Percentiles rank a stretch among this genome's conserved stretches.
phyloP scores from a whole-genome alignment of 1,140 invertebrate species.

The Gonioctena quinquepunctata region DNA sequence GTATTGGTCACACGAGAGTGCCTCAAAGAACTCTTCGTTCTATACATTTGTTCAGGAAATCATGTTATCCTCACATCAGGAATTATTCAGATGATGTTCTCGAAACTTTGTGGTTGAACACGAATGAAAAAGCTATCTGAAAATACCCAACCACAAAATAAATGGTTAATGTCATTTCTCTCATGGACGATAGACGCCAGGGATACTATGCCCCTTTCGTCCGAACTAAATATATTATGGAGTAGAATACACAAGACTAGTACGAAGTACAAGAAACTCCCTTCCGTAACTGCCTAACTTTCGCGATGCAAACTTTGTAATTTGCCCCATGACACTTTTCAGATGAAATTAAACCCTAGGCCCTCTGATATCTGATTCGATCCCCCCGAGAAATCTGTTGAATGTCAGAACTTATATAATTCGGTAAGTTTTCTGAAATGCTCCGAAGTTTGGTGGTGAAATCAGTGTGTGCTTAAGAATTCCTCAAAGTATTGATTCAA shows the following conservation, averaged over 20 bases:
- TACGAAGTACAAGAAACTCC: neutral
- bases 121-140: too few species aligned
- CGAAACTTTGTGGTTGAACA: too few species aligned
- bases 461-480: neutral
- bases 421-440: neutral
- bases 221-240: neutral
- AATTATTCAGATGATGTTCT: too few species aligned
- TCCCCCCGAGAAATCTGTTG: conserved; percentile 8
- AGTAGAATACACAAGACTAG: neutral
- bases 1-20: too few species aligned
- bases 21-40: too few species aligned
- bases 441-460: neutral
- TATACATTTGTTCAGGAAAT: too few species aligned
- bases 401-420: conserved; percentile 13
- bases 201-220: neutral
- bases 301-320: conserved; percentile 13
- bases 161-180: too few species aligned
- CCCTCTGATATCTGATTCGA: conserved; percentile 10
- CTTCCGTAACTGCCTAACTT: conserved; percentile 13
- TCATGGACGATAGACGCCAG: too few species aligned
- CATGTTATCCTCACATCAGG: too few species aligned
- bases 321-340: conserved; percentile 19
- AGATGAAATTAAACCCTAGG: conserved; percentile 4
- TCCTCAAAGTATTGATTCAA: neutral
- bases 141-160: too few species aligned